Conservation (phyloP, 1,140 invertebrate genomes). For the Leptinotarsa defecta region DNA sequence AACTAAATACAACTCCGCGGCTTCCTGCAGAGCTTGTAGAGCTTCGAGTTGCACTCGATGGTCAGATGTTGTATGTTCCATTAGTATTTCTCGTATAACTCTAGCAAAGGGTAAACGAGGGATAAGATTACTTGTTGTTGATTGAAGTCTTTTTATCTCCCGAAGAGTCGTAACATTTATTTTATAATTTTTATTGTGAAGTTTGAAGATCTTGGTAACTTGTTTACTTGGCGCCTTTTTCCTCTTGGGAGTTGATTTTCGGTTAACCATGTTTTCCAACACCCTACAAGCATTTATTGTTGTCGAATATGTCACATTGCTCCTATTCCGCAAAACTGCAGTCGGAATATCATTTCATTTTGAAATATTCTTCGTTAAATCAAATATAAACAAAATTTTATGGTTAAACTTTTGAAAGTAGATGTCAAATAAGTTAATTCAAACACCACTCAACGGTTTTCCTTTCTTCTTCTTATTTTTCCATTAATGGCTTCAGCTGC, state of each 20-base stretch:
- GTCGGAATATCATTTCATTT: not conserved
- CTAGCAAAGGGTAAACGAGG: slow-evolving; percentile 51
- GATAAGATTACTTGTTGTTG: slow-evolving; percentile 32
- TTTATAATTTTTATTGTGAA: slow-evolving; percentile 1
- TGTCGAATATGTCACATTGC: no score
- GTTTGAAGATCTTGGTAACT: not conserved
- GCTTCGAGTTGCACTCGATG: slow-evolving; percentile 63
- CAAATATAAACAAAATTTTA: not conserved
- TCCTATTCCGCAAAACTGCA: no score
- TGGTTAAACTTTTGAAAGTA: not conserved
- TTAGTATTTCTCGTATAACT: slow-evolving; percentile 51
- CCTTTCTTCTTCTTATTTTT: no score
- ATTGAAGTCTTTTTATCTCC: slow-evolving; percentile 13
- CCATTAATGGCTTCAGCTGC: no score
- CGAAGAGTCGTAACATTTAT: not conserved
- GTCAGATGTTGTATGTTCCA: not conserved
- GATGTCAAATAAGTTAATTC: not conserved
- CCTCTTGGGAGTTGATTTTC: slow-evolving; percentile 19
- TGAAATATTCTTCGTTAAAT: not conserved
- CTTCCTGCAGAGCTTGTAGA: slow-evolving; percentile 67
- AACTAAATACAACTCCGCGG: slow-evolving; percentile 74
- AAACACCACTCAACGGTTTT: no score
- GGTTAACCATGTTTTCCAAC: slow-evolving; percentile 8
- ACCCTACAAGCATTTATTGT: not conserved
- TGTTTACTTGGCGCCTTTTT: not conserved